Percentiles rank a stretch among this genome's conserved stretches.
Conservation (phyloP, 1,140 invertebrate genomes). For the Monomorium pharaonis region DNA sequence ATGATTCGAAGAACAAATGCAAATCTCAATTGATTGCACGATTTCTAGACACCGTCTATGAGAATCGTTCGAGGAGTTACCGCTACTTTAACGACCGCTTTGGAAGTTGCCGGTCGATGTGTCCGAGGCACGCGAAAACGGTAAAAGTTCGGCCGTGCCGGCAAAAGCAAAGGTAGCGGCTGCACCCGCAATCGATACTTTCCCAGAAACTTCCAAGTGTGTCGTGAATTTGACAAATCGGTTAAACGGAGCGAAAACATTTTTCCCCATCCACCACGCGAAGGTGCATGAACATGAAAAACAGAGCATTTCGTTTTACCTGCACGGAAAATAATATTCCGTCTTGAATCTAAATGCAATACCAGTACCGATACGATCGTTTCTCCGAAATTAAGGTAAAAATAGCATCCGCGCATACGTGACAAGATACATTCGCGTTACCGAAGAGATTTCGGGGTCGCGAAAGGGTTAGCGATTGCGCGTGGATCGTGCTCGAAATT, state of each 20-base stretch:
- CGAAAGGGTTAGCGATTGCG: slow-evolving; percentile 3
- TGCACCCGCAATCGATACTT: slow-evolving; percentile 60
- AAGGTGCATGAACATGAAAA: slow-evolving; percentile 2
- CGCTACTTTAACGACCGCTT: slow-evolving; percentile 57
- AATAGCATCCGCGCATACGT: neutral
- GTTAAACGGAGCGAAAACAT: neutral
- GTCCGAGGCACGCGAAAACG: slow-evolving; percentile 57
- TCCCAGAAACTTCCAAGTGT: slow-evolving; percentile 57
- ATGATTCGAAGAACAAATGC: slow-evolving; percentile 19
- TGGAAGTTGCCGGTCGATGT: slow-evolving; percentile 57
- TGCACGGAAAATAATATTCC: neutral
- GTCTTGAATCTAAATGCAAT: neutral
- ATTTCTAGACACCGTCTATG: neutral
- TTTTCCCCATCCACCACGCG: slow-evolving; percentile 10
- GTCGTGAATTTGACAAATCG: slow-evolving; percentile 52
- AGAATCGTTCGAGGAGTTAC: slow-evolving; percentile 51
- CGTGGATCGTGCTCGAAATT: slow-evolving; percentile 1
- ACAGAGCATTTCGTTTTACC: neutral
- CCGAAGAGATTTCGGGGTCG: neutral
- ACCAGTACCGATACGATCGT: neutral
- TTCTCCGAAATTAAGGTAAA: neutral
- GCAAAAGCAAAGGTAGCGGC: slow-evolving; percentile 24
- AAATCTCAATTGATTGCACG: slow-evolving; percentile 37
- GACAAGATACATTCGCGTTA: neutral
- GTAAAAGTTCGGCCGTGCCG: slow-evolving; percentile 45